Evolutionary conservation across 2,797 vertebrate species (phyloP), one percentile per base, ranked within the genome.

Genomic region (Apogon talboti): DNA sequence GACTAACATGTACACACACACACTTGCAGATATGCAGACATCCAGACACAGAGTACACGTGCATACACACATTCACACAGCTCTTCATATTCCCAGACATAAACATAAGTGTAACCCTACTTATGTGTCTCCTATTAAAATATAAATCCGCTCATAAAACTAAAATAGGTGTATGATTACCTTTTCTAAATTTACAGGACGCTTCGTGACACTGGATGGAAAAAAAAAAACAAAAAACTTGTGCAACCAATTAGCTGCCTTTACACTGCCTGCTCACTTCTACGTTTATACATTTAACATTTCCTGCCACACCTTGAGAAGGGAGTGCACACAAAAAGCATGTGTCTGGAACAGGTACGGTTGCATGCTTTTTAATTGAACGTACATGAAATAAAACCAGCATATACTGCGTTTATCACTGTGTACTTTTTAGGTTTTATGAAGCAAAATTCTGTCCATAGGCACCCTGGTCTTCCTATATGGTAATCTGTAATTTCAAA

Each of bases 1-100:
- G 87, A 91, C 94, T 92, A 93, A 93, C 94, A 93, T 92, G 91
- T 93, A 87, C 92, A 93, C 93, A 87, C 92, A 93, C 92, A 90
- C 90, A 44, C 78, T 18, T 37, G 30, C 74, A 88, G 68, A 90
- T 69, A 82, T 68, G 44, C 75, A 85, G 77, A 90, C 83, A 87
- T 77, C 63, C 58, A 81, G 63, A 84, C 75, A 83, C 66, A 69
- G 10, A 48, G 71, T 62, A 71, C 41, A 65, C 54, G 68, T 56
- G 45, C 54, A 79, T 51, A 64, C 58, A 82, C 65, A 69, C 30
- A 24, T 47, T 41, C 58, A 24, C 52, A 74, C 48, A 58, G 49
- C 53, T 54, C 54, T 40, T 58, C 62, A 21, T 44, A 59, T 49
- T 51, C 60, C 41, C 53, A 70, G 66, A 59, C 42, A 72, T 24